These are phyloP conservation scores for Limnothrissa miodon DNA, from an alignment of 2,113 vertebrate genomes.

Conservation along the genomic window DNA sequence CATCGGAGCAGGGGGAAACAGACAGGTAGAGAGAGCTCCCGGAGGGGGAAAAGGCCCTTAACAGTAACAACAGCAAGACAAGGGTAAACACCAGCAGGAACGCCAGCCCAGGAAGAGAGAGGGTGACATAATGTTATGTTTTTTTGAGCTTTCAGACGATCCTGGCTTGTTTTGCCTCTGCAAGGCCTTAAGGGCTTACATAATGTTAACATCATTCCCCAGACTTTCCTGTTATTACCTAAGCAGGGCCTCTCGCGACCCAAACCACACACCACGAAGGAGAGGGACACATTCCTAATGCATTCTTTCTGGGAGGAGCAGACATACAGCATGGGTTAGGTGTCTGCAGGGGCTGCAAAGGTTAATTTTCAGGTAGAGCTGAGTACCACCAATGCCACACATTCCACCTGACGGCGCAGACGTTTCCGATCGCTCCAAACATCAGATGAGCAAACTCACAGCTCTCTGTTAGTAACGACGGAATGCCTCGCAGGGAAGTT, in stretches of 20 bases:
- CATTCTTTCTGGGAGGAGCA: not conserved
- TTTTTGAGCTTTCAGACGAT: not conserved
- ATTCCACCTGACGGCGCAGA: slow-evolving; percentile 4
- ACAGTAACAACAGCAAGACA: not conserved
- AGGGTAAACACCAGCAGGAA: not conserved
- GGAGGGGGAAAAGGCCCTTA: not conserved
- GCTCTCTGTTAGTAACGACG: not conserved
- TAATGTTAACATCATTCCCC: not conserved
- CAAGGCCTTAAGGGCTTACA: not conserved
- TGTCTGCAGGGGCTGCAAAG: not conserved
- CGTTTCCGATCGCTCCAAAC: not conserved
- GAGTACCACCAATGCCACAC: slow-evolving; percentile 17
- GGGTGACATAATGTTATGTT: not conserved
- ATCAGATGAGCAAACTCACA: not conserved
- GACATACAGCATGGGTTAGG: not conserved
- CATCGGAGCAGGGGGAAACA: not conserved
- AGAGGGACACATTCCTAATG: not conserved
- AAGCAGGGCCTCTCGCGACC: not conserved
- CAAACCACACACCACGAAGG: not conserved
- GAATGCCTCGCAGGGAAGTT: not conserved
- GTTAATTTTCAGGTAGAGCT: not conserved
- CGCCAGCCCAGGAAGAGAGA: slow-evolving; percentile 11
- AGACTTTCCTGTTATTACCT: slow-evolving; percentile 15
- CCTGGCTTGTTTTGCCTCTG: not conserved
- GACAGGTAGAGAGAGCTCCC: not conserved